Evolutionary conservation across 2,113 vertebrate genomes (phyloP).

Genomic region (Merops nubicus): DNA sequence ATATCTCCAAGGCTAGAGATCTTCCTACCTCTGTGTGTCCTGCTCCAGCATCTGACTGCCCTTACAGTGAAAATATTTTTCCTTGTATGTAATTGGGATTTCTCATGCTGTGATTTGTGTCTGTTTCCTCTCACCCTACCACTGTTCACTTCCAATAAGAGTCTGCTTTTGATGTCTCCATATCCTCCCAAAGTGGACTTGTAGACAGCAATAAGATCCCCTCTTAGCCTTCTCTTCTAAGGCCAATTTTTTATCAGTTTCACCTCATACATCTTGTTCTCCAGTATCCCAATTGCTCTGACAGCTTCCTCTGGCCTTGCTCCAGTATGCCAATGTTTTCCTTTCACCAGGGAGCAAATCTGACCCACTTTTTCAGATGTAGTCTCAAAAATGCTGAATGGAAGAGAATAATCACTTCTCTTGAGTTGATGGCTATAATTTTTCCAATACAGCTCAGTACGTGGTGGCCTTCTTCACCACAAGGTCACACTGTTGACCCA

Average conservation of each 20-base stretch:
- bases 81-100: background rate
- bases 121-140: background rate
- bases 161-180: background rate
- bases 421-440: background rate
- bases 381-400: background rate
- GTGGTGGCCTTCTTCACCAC: background rate
- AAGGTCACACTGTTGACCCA: conserved; percentile 25
- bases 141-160: background rate
- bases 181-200: background rate
- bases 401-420: background rate
- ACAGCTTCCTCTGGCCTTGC: conserved; percentile 45
- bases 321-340: conserved; percentile 7
- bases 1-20: background rate
- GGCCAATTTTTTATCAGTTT: conserved; percentile 26
- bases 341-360: conserved; percentile 19
- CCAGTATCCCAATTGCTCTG: background rate
- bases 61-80: background rate
- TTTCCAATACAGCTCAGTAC: conserved; percentile 11
- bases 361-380: background rate
- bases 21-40: background rate
- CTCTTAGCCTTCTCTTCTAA: background rate
- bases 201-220: background rate
- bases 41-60: background rate
- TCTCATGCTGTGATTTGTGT: background rate
- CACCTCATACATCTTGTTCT: background rate